These are phyloP conservation scores for Mus musculus DNA, from an alignment of 2,113 vertebrate species.

Conservation along the genomic window GRCm39 chr5:142614501-142615000, in stretches of 20 bases:
- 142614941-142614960: not conserved
- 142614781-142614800: not conserved
- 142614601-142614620: not conserved
- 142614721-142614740: not conserved
- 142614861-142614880: not conserved
- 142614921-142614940: not conserved
- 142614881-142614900: not conserved
- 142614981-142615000: not conserved
- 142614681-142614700: not conserved
- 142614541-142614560: not conserved
- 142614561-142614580: not conserved
- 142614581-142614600: not conserved
- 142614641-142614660: not conserved
- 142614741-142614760: not conserved
- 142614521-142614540: not conserved
- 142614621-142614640: not conserved
- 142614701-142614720: not conserved
- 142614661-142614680: not conserved
- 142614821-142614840: not conserved
- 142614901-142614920: not conserved
- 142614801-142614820: not conserved
- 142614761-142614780: not conserved
- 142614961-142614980: not conserved
- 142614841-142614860: not conserved
- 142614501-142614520: not conserved